Conservation (phyloP, 2,888 invertebrate genomes). For the Limnephilus auricula region DNA sequence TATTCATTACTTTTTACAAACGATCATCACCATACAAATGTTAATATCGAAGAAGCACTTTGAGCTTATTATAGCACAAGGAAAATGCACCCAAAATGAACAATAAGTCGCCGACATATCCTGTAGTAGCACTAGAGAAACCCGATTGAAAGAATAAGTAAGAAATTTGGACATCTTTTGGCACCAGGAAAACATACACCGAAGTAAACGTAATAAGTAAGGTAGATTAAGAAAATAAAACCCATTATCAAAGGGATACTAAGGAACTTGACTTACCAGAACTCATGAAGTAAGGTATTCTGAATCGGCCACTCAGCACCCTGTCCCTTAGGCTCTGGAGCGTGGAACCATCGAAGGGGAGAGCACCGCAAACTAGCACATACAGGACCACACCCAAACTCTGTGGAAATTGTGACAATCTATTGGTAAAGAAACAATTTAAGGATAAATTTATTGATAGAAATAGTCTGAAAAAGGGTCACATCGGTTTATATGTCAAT, state of each 20-base stretch:
- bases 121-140: neutral
- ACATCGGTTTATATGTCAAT: no score
- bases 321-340: slow-evolving; percentile 93
- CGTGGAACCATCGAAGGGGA: slow-evolving; percentile 97
- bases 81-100: neutral
- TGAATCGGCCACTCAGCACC: slow-evolving; percentile 95
- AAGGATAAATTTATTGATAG: neutral
- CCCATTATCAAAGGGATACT: neutral
- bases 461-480: neutral
- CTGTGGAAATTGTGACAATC: slow-evolving; percentile 76
- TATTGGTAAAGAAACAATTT: neutral
- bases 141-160: neutral
- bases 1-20: neutral
- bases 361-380: slow-evolving; percentile 95
- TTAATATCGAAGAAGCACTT: neutral
- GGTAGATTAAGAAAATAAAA: neutral
- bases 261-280: slow-evolving; percentile 83
- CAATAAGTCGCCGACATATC: neutral
- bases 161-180: neutral
- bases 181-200: neutral
- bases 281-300: slow-evolving; percentile 99
- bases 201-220: neutral
- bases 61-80: neutral
- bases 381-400: slow-evolving; percentile 97
- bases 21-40: neutral